Conservation (phyloP, 2,888 invertebrate genomes). For the Metalampra italica region DNA sequence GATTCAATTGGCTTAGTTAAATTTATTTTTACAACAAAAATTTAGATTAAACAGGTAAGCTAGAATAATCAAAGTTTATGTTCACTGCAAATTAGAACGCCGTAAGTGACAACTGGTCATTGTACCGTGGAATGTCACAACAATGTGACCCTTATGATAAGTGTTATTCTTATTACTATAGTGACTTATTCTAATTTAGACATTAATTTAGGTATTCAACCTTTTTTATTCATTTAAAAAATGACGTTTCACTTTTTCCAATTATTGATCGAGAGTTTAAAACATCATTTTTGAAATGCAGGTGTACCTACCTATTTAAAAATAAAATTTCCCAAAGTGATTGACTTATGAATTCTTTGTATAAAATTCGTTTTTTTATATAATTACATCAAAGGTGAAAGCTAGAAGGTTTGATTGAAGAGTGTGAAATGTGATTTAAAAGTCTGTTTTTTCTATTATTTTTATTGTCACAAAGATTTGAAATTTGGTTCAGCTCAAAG, state of each 20-base stretch:
- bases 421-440: conserved; percentile 42
- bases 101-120: background rate
- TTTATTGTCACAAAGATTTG: conserved; percentile 58
- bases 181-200: conserved; percentile 46
- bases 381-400: conserved; percentile 32
- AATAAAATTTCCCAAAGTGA: conserved; percentile 39
- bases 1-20: too few relatives aligned
- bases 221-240: conserved; percentile 9
- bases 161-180: conserved; percentile 14
- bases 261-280: conserved; percentile 17
- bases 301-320: too few relatives aligned
- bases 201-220: conserved; percentile 27
- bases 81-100: background rate
- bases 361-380: conserved; percentile 43
- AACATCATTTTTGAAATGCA: conserved; percentile 29
- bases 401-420: conserved; percentile 44
- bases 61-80: too few relatives aligned
- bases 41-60: too few relatives aligned
- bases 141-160: conserved; percentile 17
- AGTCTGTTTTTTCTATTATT: conserved; percentile 16
- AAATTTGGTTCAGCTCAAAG: conserved; percentile 57
- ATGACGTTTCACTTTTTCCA: conserved; percentile 12
- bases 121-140: background rate
- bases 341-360: conserved; percentile 38
- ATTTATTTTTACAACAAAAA: too few relatives aligned